These are phyloP conservation scores for Muricea muricata DNA, from an alignment of 92 coral and sea anemone genomes.

Conservation along the genomic window DNA sequence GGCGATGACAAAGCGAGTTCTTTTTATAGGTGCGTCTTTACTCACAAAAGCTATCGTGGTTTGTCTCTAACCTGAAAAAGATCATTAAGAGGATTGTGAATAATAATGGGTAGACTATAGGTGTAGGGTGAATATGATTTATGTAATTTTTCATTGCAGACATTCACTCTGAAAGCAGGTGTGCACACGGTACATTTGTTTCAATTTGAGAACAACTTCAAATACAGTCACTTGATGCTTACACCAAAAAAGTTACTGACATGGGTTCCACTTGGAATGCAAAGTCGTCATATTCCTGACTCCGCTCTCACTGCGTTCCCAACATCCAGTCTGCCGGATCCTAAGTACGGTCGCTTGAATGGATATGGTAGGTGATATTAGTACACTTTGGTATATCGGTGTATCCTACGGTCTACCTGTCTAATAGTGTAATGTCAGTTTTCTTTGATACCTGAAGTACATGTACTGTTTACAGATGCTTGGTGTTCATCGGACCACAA, in stretches of 20 bases:
- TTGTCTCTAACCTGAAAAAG: too few species aligned
- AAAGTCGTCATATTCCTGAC: conserved; percentile 86
- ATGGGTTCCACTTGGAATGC: conserved; percentile 95
- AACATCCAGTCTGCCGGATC: conserved; percentile 46
- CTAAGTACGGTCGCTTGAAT: conserved; percentile 82
- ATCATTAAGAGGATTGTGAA: too few species aligned
- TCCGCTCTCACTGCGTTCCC: conserved; percentile 67
- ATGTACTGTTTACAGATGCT: too few species aligned
- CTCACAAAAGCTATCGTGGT: too few species aligned
- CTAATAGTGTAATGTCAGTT: too few species aligned
- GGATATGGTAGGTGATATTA: conserved; percentile 73
- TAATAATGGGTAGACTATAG: too few species aligned
- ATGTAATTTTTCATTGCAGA: conserved; percentile 29
- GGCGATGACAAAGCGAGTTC: too few species aligned
- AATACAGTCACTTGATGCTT: conserved; percentile 62
- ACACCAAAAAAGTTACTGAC: conserved; percentile 66
- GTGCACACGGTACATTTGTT: conserved; percentile 72
- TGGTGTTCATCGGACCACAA: conserved; percentile 94
- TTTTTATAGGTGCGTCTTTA: too few species aligned
- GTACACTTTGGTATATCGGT: too few species aligned
- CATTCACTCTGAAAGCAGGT: conserved; percentile 76
- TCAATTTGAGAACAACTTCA: conserved; percentile 74
- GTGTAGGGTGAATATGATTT: too few species aligned
- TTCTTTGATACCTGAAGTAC: too few species aligned
- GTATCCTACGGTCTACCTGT: too few species aligned